Base-by-base conservation (phyloP, 2,888 invertebrate genomes). In the Allophyes oxyacanthae region DNA sequence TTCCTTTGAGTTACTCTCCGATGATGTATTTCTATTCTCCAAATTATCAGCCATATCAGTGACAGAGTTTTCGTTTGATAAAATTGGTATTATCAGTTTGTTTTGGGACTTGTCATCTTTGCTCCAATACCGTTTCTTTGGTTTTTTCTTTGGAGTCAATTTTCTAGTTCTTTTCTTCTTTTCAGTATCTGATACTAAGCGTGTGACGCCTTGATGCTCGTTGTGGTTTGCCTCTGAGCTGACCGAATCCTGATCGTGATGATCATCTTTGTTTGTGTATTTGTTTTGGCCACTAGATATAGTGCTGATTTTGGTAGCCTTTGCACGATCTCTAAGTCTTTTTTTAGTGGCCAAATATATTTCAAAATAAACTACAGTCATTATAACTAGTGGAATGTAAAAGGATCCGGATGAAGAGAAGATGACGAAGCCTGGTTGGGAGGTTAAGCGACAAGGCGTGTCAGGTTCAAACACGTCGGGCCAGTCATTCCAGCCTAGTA, bases 401-500 rank as follows among this genome's bases (percentile, higher is more conserved):
- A 99, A 99, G 0, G 99, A 99, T 32, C 99, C 99, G 13, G 97
- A 95, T 0, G 98, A 96, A 2, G 98, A 98, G 85, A 98, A 99
- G 68, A 99, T 95, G 48, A 99, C 97, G 86, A 98, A 99, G 10
- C 98, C 98, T 64, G 96, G 97, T 76, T 99, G 96, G 8, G 97
- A 96, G 1, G 98, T 98, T 52, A 99, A 93, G 77, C 96, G 96
- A 82, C 98, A 98, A 4, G 97, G 97, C 25, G 97, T 97, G 38
- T 96, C 95, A 0, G 96, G 96, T 68, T 96, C 95, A 57, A 98
- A 97, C 42, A 96, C 96, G 40, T 97, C 96, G 0, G 98, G 98
- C 98, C 98, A 98, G 89, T 99, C 98, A 82, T 98, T 98, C 98
- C 98, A 98, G 0, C 98, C 98, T 14, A 98, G 95, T 53, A 98